phyloP scores from a whole-genome alignment of 92 coral and sea anemone species.

The Pocillopora grandis region DNA sequence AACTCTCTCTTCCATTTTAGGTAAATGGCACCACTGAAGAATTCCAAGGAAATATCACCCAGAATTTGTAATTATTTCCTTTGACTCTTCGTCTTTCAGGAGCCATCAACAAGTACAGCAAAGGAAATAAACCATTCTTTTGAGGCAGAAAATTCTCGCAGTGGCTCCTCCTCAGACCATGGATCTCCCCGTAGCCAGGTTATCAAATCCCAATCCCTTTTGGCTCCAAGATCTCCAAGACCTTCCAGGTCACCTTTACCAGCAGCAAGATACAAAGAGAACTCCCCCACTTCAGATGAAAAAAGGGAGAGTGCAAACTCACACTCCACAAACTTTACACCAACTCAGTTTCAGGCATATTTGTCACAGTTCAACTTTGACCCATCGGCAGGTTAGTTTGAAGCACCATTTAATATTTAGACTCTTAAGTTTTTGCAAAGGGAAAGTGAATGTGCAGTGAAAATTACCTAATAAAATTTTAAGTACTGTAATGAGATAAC shows the following conservation, averaged over 20 bases:
- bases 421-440: neutral
- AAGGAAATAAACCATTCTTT: constrained; percentile 13
- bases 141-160: constrained; percentile 22
- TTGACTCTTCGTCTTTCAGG: constrained; percentile 5
- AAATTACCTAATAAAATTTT: no score
- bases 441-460: no score
- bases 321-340: constrained; percentile 44
- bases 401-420: no score
- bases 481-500: no score
- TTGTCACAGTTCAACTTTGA: constrained; percentile 65
- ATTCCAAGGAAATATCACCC: no score
- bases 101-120: constrained; percentile 15
- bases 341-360: constrained; percentile 71
- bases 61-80: neutral
- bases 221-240: constrained; percentile 36
- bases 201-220: constrained; percentile 31
- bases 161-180: constrained; percentile 7
- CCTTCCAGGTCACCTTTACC: constrained; percentile 50
- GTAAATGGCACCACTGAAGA: no score
- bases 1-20: neutral
- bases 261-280: constrained; percentile 25
- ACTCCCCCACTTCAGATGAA: constrained; percentile 12
- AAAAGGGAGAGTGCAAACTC: constrained; percentile 26
- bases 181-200: constrained; percentile 26
- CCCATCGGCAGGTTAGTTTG: constrained; percentile 59